A percentile compares a stretch with the other conserved stretches of the same genome.
phyloP scores from a whole-genome alignment of 2,113 vertebrate genomes.

The Orientallactaga bullata region DNA sequence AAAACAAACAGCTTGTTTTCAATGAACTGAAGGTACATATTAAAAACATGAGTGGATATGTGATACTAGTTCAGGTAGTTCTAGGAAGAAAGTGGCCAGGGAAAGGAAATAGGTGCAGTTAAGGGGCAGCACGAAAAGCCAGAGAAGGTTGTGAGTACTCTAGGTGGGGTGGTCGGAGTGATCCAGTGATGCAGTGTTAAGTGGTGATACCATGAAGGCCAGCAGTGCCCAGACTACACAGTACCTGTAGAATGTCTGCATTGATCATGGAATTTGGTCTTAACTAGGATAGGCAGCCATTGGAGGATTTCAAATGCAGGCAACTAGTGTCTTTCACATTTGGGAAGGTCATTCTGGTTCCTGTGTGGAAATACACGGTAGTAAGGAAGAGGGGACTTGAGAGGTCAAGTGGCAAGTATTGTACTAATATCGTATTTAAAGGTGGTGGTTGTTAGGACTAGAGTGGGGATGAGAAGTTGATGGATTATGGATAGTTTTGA shows the following conservation, averaged over 20 bases:
- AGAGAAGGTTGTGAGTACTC: not conserved
- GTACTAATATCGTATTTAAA: not conserved
- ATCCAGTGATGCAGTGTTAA: not conserved
- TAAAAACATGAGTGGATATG: not conserved
- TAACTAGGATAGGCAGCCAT: not conserved
- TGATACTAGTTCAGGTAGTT: not conserved
- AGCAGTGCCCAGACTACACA: not conserved
- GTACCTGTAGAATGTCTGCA: not conserved
- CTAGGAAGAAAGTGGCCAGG: not conserved
- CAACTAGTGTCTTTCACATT: not conserved
- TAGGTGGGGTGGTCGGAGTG: not conserved
- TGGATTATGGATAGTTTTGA: not conserved
- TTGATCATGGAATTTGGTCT: not conserved
- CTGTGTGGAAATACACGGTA: not conserved
- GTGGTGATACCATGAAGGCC: not conserved
- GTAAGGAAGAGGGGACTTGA: not conserved
- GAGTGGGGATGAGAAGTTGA: not conserved
- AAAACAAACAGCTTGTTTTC: not conserved
- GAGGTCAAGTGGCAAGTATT: not conserved
- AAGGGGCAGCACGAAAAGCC: not conserved
- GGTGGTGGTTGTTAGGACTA: not conserved
- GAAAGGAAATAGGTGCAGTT: not conserved
- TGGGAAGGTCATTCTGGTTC: not conserved
- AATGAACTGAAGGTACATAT: not conserved
- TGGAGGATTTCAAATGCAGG: not conserved